These are phyloP conservation scores for Oryzias sinensis DNA, from an alignment of 2,797 vertebrate genomes.

Conservation along the genomic window DNA sequence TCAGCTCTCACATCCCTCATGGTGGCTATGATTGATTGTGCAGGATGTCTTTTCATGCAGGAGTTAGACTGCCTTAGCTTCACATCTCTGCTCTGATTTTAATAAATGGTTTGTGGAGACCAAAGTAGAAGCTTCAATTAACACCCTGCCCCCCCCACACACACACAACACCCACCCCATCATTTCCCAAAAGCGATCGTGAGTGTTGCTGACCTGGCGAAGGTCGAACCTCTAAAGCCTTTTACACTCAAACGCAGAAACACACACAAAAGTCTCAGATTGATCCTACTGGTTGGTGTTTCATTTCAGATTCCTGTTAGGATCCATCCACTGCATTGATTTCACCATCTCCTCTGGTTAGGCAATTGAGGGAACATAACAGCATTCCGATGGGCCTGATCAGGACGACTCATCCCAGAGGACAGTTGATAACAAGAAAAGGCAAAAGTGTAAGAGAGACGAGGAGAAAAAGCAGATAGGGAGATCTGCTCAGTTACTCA, in stretches of 20 bases:
- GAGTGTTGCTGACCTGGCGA: conserved; percentile 45
- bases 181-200: conserved; percentile 66
- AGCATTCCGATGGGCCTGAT: conserved; percentile 58
- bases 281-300: conserved; percentile 75
- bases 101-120: conserved; percentile 46
- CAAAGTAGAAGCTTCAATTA: conserved; percentile 48
- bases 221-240: conserved; percentile 61
- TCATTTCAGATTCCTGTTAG: conserved; percentile 84
- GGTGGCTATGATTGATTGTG: conserved; percentile 42
- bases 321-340: conserved; percentile 81
- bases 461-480: conserved; percentile 1
- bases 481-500: background rate
- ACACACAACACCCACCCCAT: background rate
- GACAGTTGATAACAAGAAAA: conserved; percentile 36
- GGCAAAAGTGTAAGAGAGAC: conserved; percentile 10
- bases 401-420: conserved; percentile 57
- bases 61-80: conserved; percentile 45
- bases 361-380: conserved; percentile 74
- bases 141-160: conserved; percentile 21
- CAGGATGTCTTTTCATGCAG: conserved; percentile 40
- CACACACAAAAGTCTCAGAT: conserved; percentile 54
- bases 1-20: conserved; percentile 42
- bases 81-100: conserved; percentile 35
- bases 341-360: conserved; percentile 83
- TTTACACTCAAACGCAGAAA: conserved; percentile 34